phyloP scores from a whole-genome alignment of 2,797 vertebrate genomes.

The Heliangelus exortis region DNA sequence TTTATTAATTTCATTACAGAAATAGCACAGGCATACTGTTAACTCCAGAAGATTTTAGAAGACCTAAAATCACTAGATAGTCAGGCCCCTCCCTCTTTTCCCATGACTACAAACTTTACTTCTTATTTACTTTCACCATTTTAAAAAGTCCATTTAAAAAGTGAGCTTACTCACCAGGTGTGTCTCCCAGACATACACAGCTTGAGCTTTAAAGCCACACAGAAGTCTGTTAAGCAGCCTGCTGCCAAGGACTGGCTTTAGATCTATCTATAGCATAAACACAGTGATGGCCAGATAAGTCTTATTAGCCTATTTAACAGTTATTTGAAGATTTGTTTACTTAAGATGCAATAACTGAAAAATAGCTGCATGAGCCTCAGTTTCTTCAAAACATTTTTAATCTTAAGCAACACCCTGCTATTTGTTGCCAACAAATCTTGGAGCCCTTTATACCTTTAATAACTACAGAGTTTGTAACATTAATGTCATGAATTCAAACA shows the following conservation, averaged over 20 bases:
- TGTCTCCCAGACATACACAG: conserved; percentile 10
- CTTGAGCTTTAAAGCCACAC: conserved; percentile 39
- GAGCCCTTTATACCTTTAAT: conserved; percentile 1
- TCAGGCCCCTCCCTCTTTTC: neutral
- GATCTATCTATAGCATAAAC: conserved; percentile 66
- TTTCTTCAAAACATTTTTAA: conserved; percentile 29
- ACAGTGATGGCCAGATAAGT: conserved; percentile 51
- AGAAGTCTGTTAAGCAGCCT: conserved; percentile 50
- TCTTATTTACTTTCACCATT: neutral
- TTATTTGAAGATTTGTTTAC: conserved; percentile 50
- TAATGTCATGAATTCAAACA: neutral
- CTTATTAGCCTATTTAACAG: conserved; percentile 62
- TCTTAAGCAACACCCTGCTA: neutral
- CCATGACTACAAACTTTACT: neutral
- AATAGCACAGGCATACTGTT: neutral
- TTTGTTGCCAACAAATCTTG: neutral
- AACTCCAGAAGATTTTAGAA: neutral
- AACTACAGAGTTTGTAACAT: neutral
- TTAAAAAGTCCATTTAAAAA: neutral
- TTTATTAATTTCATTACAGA: neutral
- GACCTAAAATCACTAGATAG: neutral
- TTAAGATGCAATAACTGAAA: conserved; percentile 49
- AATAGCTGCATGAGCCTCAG: neutral
- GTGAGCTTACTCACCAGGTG: conserved; percentile 22
- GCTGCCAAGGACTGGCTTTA: conserved; percentile 60